Evolutionary conservation across 1,140 invertebrate species (phyloP).

Genomic region (Aricia agestis): DNA sequence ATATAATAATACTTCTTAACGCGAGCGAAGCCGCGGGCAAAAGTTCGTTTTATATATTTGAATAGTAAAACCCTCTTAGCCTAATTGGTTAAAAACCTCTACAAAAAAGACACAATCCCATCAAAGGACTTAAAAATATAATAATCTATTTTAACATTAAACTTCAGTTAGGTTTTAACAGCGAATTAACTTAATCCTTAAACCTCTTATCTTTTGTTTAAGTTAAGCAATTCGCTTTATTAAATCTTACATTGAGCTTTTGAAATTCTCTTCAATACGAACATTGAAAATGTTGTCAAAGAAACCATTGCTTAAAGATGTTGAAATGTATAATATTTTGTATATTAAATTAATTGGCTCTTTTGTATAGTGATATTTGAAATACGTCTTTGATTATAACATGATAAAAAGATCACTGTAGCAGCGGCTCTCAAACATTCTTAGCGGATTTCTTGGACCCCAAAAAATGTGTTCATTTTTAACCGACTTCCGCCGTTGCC

Average conservation of each 20-base stretch:
- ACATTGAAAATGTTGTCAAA: constrained; percentile 7
- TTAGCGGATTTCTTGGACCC: too few species aligned
- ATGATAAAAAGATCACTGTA: too few species aligned
- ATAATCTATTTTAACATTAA: background rate
- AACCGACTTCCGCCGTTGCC: too few species aligned
- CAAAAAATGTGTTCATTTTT: too few species aligned
- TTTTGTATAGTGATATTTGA: too few species aligned
- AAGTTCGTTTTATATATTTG: too few species aligned
- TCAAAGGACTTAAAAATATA: background rate
- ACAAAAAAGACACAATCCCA: background rate
- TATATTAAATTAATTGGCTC: too few species aligned
- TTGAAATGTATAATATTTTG: background rate
- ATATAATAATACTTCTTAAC: too few species aligned
- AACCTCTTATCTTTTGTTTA: background rate
- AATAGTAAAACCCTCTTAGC: too few species aligned
- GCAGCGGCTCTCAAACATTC: too few species aligned
- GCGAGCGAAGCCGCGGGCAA: too few species aligned
- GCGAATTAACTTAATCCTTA: background rate
- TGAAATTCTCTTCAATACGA: background rate
- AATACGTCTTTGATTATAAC: too few species aligned
- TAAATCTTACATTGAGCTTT: background rate
- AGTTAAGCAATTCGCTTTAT: background rate
- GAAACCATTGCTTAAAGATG: background rate
- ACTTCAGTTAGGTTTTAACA: background rate
- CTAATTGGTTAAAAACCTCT: background rate